Evolutionary conservation across 92 coral and sea anemone species (phyloP), one percentile per base, ranked within the genome.

Genomic region (Epizoanthus fatuus): DNA sequence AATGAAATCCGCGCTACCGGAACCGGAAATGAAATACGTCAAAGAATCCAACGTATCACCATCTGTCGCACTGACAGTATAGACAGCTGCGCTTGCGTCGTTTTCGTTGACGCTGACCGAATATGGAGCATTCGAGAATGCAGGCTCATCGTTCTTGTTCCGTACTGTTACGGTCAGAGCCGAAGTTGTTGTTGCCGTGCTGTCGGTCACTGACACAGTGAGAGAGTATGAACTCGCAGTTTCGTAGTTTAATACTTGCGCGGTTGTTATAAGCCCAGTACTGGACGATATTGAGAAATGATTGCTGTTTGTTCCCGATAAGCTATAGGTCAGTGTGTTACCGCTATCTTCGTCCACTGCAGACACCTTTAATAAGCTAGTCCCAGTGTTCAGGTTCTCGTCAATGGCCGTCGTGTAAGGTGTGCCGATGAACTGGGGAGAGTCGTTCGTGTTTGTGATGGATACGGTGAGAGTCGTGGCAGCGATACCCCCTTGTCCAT

Each of bases 271-370:
- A 12, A 91, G 77, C 45, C 94, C 94, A 63, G 94, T 77, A 25
- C 79, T 87, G 68, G 70, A 87, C 10, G 89, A 71, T 17, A 91
- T 91, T 29, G 87, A 68, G 67, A 91, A 91, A 73, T 91, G 92
- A 17, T 69, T 86, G 29, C 63, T 83, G 56, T 87, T 91, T 7
- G 89, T 77, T 20, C 92, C 94, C 3, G 86, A 77, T n/a, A 94
- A 81, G 49, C 93, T 89, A 87, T 94, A 94, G 11, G 85, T 91
- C 29, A 91, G 72, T 10, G 83, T 80, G 69, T 91, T 84, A 17
- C 92, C 87, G 88, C 74, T 81, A 79, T 94, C 98, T 47, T 86
- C 85, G 47, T 91, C 98, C 9, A 86, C 32, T 15, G 98, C 98
- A 39, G 85, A 91, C 39, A 85, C 95, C 44, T 58, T 86, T 7